These are phyloP conservation scores for Oceanodroma leucorhoa DNA, from an alignment of 2,797 vertebrate species.

Conservation along the genomic window DNA sequence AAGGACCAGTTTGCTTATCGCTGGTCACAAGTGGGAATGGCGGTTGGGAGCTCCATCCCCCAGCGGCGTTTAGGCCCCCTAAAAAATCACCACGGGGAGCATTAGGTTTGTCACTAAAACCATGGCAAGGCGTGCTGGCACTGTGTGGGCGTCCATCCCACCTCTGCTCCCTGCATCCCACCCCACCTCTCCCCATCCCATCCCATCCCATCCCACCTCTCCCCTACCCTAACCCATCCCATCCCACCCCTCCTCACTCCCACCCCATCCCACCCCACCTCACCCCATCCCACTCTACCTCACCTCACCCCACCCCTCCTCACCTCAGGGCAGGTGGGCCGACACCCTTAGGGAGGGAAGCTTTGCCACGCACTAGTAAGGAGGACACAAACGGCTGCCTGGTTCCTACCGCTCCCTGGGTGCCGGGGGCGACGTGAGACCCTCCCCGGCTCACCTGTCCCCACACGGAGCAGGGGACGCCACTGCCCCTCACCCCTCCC, in stretches of 20 bases:
- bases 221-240: no score
- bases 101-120: neutral
- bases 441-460: neutral
- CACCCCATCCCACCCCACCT: neutral
- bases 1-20: neutral
- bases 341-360: neutral
- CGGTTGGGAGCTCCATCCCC: neutral
- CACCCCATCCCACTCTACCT: rapidly evolving
- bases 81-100: rapidly evolving
- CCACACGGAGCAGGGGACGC: rapidly evolving
- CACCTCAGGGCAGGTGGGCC: neutral
- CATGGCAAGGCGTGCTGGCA: rapidly evolving
- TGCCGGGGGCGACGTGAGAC: no score
- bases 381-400: neutral
- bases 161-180: neutral
- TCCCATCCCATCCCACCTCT: neutral
- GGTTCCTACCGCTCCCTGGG: neutral
- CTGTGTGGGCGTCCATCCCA: rapidly evolving
- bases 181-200: neutral
- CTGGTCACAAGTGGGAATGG: neutral
- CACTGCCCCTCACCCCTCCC: neutral
- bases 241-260: rapidly evolving
- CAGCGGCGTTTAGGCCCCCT: neutral
- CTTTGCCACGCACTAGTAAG: neutral
- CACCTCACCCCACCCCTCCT: rapidly evolving